Percentiles rank a stretch among this genome's conserved stretches.
Evolutionary conservation across 2,797 vertebrate species (phyloP).

Genomic region (Chiroxiphia lanceolata): DNA sequence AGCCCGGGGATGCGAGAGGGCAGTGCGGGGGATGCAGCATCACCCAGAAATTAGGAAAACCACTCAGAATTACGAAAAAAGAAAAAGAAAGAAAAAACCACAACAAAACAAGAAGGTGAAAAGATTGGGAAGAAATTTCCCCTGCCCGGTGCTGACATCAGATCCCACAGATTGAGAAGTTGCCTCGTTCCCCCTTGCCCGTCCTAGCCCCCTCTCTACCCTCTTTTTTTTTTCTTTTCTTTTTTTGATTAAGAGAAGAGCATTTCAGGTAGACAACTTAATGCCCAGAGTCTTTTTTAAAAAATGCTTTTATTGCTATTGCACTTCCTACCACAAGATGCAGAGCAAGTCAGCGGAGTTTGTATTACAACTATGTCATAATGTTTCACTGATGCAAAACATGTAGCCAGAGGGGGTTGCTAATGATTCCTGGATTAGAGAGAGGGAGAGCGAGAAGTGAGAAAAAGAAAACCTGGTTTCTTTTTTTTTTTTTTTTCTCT

Average conservation of each 20-base stretch:
- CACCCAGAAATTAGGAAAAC: background rate
- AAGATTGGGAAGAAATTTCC: background rate
- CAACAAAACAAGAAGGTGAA: background rate
- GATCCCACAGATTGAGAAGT: background rate
- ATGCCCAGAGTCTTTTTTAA: conserved; percentile 36
- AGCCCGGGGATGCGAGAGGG: background rate
- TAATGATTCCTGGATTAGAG: conserved; percentile 84
- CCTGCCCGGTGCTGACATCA: background rate
- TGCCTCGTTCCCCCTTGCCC: background rate
- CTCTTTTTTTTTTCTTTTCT: background rate
- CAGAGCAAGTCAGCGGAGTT: conserved; percentile 79
- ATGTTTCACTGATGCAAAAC: conserved; percentile 85
- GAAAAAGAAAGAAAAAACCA: fast-evolving
- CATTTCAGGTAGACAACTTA: conserved; percentile 25
- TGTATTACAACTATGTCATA: conserved; percentile 85
- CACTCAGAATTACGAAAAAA: background rate
- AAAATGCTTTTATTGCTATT: conserved; percentile 74
- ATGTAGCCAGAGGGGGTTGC: conserved; percentile 85
- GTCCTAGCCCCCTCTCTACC: fast-evolving
- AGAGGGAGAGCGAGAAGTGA: conserved; percentile 46
- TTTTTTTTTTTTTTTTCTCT: background rate
- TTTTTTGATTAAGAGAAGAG: background rate
- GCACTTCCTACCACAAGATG: conserved; percentile 78
- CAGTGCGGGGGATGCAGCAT: background rate
- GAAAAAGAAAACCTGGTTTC: conserved; percentile 49